Percentiles rank a stretch among this genome's conserved stretches.
phyloP scores from a whole-genome alignment of 2,888 invertebrate species.

The Galerucella nymphaeae region DNA sequence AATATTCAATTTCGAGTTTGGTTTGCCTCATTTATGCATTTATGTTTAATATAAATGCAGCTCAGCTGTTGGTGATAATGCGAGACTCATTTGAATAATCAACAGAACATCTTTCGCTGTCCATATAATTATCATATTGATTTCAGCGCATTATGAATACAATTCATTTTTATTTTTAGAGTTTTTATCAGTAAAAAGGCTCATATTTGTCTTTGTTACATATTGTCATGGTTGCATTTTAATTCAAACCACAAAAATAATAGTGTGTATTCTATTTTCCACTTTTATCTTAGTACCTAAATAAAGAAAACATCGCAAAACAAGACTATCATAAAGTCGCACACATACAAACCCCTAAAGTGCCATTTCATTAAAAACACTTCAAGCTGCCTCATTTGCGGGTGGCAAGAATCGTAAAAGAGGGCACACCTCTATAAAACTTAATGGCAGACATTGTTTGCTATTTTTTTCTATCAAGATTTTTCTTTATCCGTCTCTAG shows the following conservation, averaged over 20 bases:
- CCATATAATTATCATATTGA: not conserved
- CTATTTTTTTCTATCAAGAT: constrained; percentile 35
- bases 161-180: not conserved
- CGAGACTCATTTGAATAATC: constrained; percentile 18
- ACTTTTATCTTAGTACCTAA: not conserved
- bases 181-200: too few species aligned
- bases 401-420: constrained; percentile 30
- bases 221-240: too few species aligned
- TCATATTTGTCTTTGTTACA: too few species aligned
- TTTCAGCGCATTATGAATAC: not conserved
- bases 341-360: constrained; percentile 15
- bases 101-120: constrained; percentile 23
- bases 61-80: constrained; percentile 28
- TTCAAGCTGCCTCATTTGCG: constrained; percentile 28
- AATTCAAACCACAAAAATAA: not conserved
- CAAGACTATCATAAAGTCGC: not conserved
- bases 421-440: constrained; percentile 27
- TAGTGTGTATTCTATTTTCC: too few species aligned
- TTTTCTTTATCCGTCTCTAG: constrained; percentile 33
- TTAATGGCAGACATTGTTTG: constrained; percentile 33
- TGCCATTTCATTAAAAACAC: constrained; percentile 31
- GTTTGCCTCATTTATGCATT: constrained; percentile 34
- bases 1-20: constrained; percentile 33
- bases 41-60: constrained; percentile 32
- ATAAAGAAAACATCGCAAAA: not conserved